A percentile compares a stretch with the other conserved stretches of the same genome.
These are phyloP conservation scores for Melanogrammus aeglefinus DNA, from an alignment of 2,797 vertebrate species.

Conservation along the genomic window DNA sequence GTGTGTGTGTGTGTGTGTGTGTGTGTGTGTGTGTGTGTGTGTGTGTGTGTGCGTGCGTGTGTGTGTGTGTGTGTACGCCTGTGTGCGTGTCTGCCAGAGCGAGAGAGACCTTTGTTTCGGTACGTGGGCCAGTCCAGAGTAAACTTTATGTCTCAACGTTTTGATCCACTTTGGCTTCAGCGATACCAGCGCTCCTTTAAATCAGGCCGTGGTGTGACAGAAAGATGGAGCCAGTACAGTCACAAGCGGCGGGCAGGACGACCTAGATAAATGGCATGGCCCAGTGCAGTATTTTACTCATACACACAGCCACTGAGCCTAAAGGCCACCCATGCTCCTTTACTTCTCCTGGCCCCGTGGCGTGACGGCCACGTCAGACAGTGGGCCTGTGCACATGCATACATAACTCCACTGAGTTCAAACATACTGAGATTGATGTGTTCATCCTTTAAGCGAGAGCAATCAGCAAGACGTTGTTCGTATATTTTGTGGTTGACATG, in stretches of 20 bases:
- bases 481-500: neutral
- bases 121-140: too few relatives aligned
- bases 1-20: too few relatives aligned
- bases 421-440: too few relatives aligned
- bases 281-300: constrained; percentile 43
- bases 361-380: too few relatives aligned
- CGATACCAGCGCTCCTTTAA: constrained; percentile 36
- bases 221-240: constrained; percentile 22
- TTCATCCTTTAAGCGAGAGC: too few relatives aligned
- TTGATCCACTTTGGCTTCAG: constrained; percentile 6
- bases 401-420: too few relatives aligned
- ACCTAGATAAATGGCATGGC: constrained; percentile 54
- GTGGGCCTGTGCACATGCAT: neutral
- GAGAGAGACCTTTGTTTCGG: too few relatives aligned
- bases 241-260: constrained; percentile 36
- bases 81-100: neutral
- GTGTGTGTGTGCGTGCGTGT: too few relatives aligned
- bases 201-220: constrained; percentile 55
- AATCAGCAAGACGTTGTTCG: too few relatives aligned
- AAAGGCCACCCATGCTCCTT: constrained; percentile 18
- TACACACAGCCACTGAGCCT: constrained; percentile 14
- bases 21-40: too few relatives aligned
- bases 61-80: neutral
- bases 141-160: too few relatives aligned
- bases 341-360: too few relatives aligned